Evolutionary conservation across 2,797 vertebrate genomes (phyloP).

Genomic region (Premnoplex brunnescens): DNA sequence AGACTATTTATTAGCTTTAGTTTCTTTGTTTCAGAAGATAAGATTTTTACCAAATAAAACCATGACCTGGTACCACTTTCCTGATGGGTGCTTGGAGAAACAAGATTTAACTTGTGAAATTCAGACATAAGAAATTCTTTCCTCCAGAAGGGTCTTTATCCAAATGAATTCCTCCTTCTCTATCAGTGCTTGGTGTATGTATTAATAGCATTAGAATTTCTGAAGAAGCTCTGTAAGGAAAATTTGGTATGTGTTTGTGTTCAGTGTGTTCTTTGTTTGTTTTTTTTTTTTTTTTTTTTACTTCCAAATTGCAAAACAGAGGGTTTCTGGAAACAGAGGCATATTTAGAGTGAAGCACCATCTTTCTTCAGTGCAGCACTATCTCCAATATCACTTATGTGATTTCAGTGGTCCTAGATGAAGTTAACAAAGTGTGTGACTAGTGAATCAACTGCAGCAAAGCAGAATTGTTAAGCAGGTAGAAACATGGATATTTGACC

Average conservation of each 20-base stretch:
- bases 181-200: neutral
- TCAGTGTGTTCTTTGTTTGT: neutral
- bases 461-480: neutral
- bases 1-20: neutral
- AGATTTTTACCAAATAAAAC: neutral
- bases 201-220: neutral
- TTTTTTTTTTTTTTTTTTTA: neutral
- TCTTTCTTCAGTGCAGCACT: neutral
- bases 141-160: neutral
- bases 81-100: neutral
- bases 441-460: neutral
- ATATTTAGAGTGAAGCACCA: neutral
- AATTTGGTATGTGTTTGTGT: neutral
- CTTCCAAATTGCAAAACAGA: neutral
- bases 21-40: neutral
- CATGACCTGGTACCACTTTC: neutral
- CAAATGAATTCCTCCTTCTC: neutral
- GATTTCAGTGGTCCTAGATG: neutral
- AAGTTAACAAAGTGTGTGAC: neutral
- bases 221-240: neutral
- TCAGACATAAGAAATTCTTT: neutral
- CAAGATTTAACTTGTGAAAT: neutral
- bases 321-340: neutral
- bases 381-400: neutral
- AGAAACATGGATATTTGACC: neutral